Conservation (phyloP, 2,113 vertebrate species). For the Oreochromis niloticus region DNA sequence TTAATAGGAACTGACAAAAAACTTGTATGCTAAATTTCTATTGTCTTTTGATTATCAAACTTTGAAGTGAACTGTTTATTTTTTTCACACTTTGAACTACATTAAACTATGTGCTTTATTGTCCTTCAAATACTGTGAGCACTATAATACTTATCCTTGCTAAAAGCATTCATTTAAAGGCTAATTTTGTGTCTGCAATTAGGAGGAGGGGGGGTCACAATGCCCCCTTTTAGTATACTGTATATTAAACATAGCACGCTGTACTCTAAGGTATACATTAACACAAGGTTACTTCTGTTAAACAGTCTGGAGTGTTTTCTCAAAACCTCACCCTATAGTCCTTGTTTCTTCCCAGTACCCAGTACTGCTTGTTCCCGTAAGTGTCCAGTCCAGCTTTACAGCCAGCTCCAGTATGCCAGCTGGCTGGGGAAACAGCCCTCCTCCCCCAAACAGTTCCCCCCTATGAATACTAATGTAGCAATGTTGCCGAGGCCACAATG, state of each 20-base stretch:
- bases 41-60: conserved; percentile 32
- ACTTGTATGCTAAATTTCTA: conserved; percentile 11
- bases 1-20: conserved; percentile 11
- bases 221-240: neutral
- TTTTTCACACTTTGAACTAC: conserved; percentile 11
- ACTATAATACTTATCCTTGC: conserved; percentile 7
- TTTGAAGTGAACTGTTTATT: neutral
- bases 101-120: conserved; percentile 33
- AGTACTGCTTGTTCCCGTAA: conserved; percentile 32
- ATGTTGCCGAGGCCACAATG: conserved; percentile 9
- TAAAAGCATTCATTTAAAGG: conserved; percentile 49
- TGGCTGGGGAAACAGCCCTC: conserved; percentile 44
- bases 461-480: conserved; percentile 56
- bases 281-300: neutral
- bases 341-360: conserved; percentile 13
- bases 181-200: conserved; percentile 12
- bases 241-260: neutral
- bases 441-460: neutral
- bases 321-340: neutral
- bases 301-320: conserved; percentile 10
- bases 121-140: conserved; percentile 40
- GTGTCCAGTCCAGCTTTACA: conserved; percentile 24
- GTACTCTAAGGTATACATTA: neutral
- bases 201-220: neutral
- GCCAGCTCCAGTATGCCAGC: conserved; percentile 40